phyloP scores from a whole-genome alignment of 2,888 invertebrate species.

The Megalurothrips usitatus region DNA sequence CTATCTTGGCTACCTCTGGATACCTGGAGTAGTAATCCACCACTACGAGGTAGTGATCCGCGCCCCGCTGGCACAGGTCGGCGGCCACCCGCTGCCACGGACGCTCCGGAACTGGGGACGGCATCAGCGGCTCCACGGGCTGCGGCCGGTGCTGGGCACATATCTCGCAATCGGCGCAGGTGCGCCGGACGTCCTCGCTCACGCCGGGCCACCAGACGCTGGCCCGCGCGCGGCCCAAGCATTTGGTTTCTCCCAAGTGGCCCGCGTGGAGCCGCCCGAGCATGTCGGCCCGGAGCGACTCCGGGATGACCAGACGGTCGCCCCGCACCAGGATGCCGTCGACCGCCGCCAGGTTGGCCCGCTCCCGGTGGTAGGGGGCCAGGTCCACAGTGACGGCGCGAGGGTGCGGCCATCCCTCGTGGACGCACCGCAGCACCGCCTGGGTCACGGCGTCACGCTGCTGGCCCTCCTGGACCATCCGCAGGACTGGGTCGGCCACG shows the following conservation, averaged over 20 bases:
- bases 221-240: slow-evolving; percentile 35
- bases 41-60: slow-evolving; percentile 35
- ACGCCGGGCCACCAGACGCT: slow-evolving; percentile 38
- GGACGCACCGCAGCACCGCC: background rate
- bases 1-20: slow-evolving; percentile 36
- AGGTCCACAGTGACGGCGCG: background rate
- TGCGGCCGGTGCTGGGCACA: slow-evolving; percentile 35
- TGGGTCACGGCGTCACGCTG: background rate
- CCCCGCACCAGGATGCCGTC: slow-evolving; percentile 39
- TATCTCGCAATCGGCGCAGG: slow-evolving; percentile 33
- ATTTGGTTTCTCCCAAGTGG: slow-evolving; percentile 38
- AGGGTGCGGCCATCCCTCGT: background rate
- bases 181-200: slow-evolving; percentile 33
- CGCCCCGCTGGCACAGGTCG: too few species aligned
- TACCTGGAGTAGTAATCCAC: slow-evolving; percentile 38
- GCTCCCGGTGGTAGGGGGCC: background rate
- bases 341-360: slow-evolving; percentile 32
- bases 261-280: slow-evolving; percentile 37
- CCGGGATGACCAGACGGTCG: slow-evolving; percentile 35
- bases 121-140: slow-evolving; percentile 36
- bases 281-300: slow-evolving; percentile 34
- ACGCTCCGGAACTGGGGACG: slow-evolving; percentile 35
- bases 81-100: slow-evolving; percentile 38
- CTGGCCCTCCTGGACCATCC: background rate
- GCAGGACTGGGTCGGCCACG: background rate